These are phyloP conservation scores for Atractosteus spatula DNA, from an alignment of 2,113 vertebrate genomes.

Conservation along the genomic window DNA sequence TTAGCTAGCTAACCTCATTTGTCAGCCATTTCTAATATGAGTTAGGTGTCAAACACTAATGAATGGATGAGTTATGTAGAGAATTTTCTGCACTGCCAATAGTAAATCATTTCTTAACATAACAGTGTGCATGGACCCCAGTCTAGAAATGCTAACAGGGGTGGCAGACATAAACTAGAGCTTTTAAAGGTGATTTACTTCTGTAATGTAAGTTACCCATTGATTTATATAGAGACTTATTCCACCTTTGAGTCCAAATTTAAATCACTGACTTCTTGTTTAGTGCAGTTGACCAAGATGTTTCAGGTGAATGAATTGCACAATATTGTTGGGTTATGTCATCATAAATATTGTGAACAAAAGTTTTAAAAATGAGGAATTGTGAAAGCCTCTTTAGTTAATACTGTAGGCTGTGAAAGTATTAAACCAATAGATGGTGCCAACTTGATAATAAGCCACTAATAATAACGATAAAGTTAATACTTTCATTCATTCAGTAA, in stretches of 20 bases:
- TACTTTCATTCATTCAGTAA: no score
- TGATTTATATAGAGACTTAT: slow-evolving; percentile 35
- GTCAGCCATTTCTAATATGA: slow-evolving; percentile 54
- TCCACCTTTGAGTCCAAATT: slow-evolving; percentile 25
- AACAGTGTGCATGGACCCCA: slow-evolving; percentile 24
- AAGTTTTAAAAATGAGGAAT: no score
- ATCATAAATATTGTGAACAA: background rate
- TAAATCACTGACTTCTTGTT: slow-evolving; percentile 30
- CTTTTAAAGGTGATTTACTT: slow-evolving; percentile 47
- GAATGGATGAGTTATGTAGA: slow-evolving; percentile 48
- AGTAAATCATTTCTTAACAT: slow-evolving; percentile 48
- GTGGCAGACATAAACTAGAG: slow-evolving; percentile 34
- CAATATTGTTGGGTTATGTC: background rate
- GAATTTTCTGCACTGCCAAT: slow-evolving; percentile 35
- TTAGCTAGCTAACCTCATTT: slow-evolving; percentile 51
- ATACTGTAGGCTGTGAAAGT: no score
- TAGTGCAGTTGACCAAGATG: background rate
- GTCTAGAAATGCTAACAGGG: slow-evolving; percentile 32
- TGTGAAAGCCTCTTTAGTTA: no score
- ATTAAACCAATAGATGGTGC: no score
- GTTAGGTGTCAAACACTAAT: slow-evolving; percentile 49
- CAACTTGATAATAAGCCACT: no score
- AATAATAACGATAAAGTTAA: no score
- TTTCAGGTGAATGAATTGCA: background rate
- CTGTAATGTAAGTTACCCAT: background rate